These are phyloP conservation scores for Platycheirus albimanus DNA, from an alignment of 2,888 invertebrate species.

Conservation along the genomic window DNA sequence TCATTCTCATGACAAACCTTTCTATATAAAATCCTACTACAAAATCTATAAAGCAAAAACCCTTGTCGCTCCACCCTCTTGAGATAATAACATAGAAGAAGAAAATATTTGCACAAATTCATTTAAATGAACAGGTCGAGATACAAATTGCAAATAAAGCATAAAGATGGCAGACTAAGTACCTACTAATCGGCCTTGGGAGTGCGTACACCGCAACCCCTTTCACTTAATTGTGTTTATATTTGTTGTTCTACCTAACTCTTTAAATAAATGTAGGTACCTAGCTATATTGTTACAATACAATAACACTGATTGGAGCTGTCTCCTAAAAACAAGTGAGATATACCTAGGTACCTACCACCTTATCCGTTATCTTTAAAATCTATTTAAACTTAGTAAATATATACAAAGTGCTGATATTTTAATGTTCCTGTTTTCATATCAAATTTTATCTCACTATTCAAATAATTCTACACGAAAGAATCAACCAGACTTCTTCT, in stretches of 20 bases:
- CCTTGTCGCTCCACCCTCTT: no score
- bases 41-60: no score
- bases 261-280: background rate
- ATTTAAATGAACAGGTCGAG: background rate
- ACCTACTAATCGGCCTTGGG: background rate
- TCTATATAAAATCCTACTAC: no score
- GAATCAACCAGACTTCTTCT: slow-evolving; percentile 13
- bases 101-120: no score
- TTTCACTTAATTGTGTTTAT: slow-evolving; percentile 5
- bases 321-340: slow-evolving; percentile 1
- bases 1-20: no score
- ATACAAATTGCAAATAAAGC: slow-evolving; percentile 1
- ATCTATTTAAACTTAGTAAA: slow-evolving; percentile 31
- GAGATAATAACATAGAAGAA: no score
- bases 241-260: background rate
- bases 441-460: slow-evolving; percentile 49
- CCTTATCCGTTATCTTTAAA: slow-evolving; percentile 32
- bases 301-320: no score
- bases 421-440: background rate
- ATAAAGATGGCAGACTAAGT: background rate
- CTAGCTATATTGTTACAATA: background rate
- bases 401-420: slow-evolving; percentile 18
- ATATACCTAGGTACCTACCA: no score
- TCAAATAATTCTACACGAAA: slow-evolving; percentile 33
- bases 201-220: slow-evolving; percentile 11